phyloP scores from a whole-genome alignment of 2,888 invertebrate species.

The Xylota sylvarum region DNA sequence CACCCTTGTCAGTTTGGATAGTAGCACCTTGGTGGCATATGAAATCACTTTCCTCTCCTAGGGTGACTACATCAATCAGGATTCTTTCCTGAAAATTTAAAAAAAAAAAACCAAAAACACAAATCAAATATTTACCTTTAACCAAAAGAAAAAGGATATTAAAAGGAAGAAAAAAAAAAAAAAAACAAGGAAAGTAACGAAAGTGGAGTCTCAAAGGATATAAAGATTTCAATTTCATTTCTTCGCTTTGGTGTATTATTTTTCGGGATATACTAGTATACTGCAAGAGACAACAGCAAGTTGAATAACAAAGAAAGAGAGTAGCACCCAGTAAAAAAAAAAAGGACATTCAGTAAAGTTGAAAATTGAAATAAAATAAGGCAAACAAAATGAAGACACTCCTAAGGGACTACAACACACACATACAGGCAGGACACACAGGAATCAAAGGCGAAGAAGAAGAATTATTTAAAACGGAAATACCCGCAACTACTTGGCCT shows the following conservation, averaged over 20 bases:
- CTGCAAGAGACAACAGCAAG: constrained; percentile 53
- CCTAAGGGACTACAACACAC: constrained; percentile 24
- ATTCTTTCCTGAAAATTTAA: constrained; percentile 33
- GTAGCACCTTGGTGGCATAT: constrained; percentile 69
- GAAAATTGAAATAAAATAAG: constrained; percentile 58
- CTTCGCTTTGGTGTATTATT: constrained; percentile 35
- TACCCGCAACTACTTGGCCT: constrained; percentile 76
- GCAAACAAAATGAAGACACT: constrained; percentile 19
- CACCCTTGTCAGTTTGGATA: constrained; percentile 60
- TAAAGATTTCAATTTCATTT: constrained; percentile 74
- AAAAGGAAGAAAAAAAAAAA: constrained; percentile 29
- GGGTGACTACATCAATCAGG: constrained; percentile 72
- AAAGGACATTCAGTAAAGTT: constrained; percentile 69
- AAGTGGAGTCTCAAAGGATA: constrained; percentile 74
- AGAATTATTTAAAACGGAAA: constrained; percentile 76
- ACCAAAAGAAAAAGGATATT: constrained; percentile 72
- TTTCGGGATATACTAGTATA: not conserved
- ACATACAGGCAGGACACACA: constrained; percentile 10
- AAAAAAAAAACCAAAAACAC: constrained; percentile 54
- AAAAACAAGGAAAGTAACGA: constrained; percentile 59
- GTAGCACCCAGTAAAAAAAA: constrained; percentile 56
- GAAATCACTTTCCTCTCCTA: constrained; percentile 57
- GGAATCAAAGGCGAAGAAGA: constrained; percentile 21
- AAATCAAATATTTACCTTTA: constrained; percentile 76
- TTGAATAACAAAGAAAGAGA: constrained; percentile 50